Evolutionary conservation across 2,797 vertebrate species (phyloP).

Genomic region (Enteromius paludinosus): DNA sequence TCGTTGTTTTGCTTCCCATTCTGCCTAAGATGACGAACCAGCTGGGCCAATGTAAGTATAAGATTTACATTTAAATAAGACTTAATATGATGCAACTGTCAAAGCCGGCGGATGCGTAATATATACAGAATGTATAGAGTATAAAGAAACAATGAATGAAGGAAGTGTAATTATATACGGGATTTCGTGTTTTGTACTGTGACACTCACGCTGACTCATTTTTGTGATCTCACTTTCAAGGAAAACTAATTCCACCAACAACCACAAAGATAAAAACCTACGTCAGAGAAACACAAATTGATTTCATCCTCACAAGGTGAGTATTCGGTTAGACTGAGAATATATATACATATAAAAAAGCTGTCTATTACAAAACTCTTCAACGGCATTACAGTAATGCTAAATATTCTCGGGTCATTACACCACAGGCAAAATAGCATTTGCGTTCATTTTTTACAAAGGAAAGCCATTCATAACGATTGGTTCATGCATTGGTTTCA

Average conservation of each 20-base stretch:
- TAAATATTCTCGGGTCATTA: no score
- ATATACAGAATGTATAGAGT: neutral
- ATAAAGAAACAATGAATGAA: neutral
- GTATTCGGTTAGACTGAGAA: slow-evolving; percentile 56
- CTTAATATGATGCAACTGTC: slow-evolving; percentile 12
- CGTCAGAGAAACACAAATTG: slow-evolving; percentile 99
- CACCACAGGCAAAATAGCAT: no score
- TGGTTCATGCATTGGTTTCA: no score
- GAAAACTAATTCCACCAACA: slow-evolving; percentile 99
- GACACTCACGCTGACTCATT: slow-evolving; percentile 11
- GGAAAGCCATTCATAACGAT: no score
- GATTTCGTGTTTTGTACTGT: neutral
- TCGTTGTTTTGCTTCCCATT: slow-evolving; percentile 69
- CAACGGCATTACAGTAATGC: no score
- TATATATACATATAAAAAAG: neutral
- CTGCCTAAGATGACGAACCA: slow-evolving; percentile 91
- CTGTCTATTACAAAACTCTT: neutral
- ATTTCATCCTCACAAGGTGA: slow-evolving; percentile 74
- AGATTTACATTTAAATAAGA: slow-evolving; percentile 36
- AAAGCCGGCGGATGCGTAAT: neutral
- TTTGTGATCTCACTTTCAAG: slow-evolving; percentile 69
- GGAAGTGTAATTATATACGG: no score
- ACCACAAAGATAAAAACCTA: slow-evolving; percentile 99
- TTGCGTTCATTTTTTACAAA: no score
- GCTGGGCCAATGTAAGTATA: slow-evolving; percentile 94